A percentile compares a stretch with the other conserved stretches of the same genome.
phyloP scores from a whole-genome alignment of 1,140 invertebrate genomes.

The Periplaneta americana region DNA sequence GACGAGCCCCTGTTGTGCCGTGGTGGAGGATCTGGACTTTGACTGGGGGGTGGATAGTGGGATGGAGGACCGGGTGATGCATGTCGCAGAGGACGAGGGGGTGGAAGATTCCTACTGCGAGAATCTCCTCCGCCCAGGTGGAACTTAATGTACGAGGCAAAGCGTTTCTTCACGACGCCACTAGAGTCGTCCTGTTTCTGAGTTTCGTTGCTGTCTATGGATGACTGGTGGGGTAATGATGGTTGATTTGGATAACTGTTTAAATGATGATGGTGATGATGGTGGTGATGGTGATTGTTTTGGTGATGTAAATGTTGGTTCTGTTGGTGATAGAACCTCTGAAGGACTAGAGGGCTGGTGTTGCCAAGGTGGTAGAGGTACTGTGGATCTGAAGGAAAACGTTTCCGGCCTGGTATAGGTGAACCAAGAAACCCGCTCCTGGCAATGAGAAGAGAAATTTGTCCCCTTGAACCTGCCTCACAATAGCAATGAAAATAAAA shows the following conservation, averaged over 20 bases:
- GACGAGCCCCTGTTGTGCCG: conserved; percentile 45
- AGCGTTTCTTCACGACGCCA: conserved; percentile 48
- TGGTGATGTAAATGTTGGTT: conserved; percentile 16
- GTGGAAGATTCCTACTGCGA: conserved; percentile 5
- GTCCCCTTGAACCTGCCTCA: not conserved
- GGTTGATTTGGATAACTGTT: conserved; percentile 11
- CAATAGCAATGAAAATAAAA: not conserved
- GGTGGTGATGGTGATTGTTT: conserved; percentile 17
- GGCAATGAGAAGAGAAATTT: conserved; percentile 14
- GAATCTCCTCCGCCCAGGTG: conserved; percentile 38
- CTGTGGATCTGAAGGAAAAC: conserved; percentile 13
- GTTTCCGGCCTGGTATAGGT: conserved; percentile 18
- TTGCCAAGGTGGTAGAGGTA: conserved; percentile 14
- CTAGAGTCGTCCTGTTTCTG: not conserved
- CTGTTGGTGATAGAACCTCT: conserved; percentile 21
- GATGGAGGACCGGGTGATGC: conserved; percentile 23
- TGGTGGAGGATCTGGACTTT: conserved; percentile 58
- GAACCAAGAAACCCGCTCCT: conserved; percentile 19
- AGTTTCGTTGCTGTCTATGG: not conserved
- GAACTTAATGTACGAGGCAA: conserved; percentile 72
- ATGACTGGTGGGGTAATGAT: conserved; percentile 13
- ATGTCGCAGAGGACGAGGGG: conserved; percentile 16
- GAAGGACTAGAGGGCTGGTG: conserved; percentile 13
- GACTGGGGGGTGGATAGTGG: conserved; percentile 38
- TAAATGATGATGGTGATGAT: conserved; percentile 13